Evolutionary conservation across 2,113 vertebrate species (phyloP), one percentile per base, ranked within the genome.

Genomic region (Mungos mungo): DNA sequence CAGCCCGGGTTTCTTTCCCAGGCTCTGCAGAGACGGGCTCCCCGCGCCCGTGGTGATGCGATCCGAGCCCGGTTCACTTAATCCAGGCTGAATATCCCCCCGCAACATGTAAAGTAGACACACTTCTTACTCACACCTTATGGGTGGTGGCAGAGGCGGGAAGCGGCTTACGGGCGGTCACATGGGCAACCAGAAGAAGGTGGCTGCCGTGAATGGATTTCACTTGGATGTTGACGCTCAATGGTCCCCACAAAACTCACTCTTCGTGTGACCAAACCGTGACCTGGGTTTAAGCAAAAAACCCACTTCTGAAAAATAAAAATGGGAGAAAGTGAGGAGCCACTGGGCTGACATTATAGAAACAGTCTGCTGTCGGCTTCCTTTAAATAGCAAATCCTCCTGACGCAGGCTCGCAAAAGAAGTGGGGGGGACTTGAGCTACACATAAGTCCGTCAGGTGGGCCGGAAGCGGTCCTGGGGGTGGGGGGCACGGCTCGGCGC

Each of bases 11-110:
- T 29, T 47, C 74, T 18, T 71, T 19, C 27, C 84, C 0, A 0
- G 0, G 25, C n/a, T 0, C 60, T 5, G 41, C 83, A 23, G 77
- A 57, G 54, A 0, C 6, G 71, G 65, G 21, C 27, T 35, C 69
- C 21, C 0, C 11, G 16, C 5, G 15, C 69, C 11, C 2, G 38
- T 0, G 45, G 9, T 0, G 1, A 16, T 0, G 16, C 1, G 0
- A 0, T 3, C 15, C 0, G 15, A 88, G 29, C 52, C 29, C 16
- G 2, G 54, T 76, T 63, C n/a, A 5, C 13, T 38, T 21, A 38
- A 91, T 7, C 18, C n/a, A 15, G 60, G 66, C 10, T 29, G 9
- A 33, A 7, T 19, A 23, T 8, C 1, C 10, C 13, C 45, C 68
- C 54, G 14, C 2, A 4, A 1, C 4, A 2, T 1, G 18, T 13